Evolutionary conservation across 2,113 vertebrate species (phyloP), one percentile per base, ranked within the genome.

Genomic region (Crotalus horridus): DNA sequence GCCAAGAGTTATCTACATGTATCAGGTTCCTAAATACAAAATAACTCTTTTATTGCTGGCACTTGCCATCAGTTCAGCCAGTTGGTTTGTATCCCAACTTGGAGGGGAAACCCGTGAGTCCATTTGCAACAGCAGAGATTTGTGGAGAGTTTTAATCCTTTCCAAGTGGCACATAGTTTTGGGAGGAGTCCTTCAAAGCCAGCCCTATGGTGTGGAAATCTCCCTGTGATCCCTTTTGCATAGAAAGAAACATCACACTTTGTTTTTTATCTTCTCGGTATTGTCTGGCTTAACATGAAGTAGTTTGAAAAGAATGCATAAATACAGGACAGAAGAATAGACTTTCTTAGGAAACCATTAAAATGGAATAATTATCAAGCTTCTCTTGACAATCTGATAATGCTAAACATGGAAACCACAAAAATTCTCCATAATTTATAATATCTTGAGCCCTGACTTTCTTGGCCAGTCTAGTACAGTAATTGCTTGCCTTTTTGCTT

Each of bases 131-230:
- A 95, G 90, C 89, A 39, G 93, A 93, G 85, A 93, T 90, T 91
- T 74, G 55, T 53, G 90, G 91, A 96, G 88, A 89, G 59, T 94
- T 95, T 85, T 95, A 96, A 93, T 89, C 93, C 91, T 91, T 56
- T 96, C 96, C 91, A 89, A 87, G 89, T 95, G 93, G 88, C 93
- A 69, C 88, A 64, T 94, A 88, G 93, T 55, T 93, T 51, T 91
- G 95, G 96, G 93, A 85, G 33, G 74, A 88, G 91, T 88, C 90
- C 92, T 96, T 93, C 91, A 94, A 93, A 90, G 81, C 92, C 53
- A 51, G 88, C 61, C 20, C 1, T 11, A 33, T 90, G 93, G 33
- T 15, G 48, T 90, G 6, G 89, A 95, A 90, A 97, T 94, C 6
- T 1, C 39, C 64, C 33, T 93, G 87, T 85, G 56, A 94, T 95